Evolutionary conservation across 2,797 vertebrate genomes (phyloP), one percentile per base, ranked within the genome.

Genomic region (Phalloptychus januarius): DNA sequence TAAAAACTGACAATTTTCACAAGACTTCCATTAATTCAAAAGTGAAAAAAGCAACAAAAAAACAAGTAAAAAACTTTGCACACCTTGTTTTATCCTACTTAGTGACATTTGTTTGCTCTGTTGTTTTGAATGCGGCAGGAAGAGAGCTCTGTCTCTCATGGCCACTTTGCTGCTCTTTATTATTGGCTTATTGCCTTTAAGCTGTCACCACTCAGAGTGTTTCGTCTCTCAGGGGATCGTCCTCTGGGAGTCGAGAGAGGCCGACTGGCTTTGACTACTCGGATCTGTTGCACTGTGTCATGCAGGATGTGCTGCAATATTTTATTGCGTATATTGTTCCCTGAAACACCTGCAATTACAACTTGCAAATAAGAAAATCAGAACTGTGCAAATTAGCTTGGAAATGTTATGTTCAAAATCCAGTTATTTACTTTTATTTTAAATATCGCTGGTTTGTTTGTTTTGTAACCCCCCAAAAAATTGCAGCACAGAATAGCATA

Each of bases 151-250:
- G 67, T 93, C 92, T 93, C 93, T 85, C 85, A 90, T 87, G 89
- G 92, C 93, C 93, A 92, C 88, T 94, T 94, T 93, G 88, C 92
- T 82, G 88, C 79, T 93, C 91, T 94, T 94, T 93, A 93, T 94
- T 94, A 94, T 94, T 91, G 93, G 92, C 92, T 93, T 94, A 93
- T 93, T 95, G 93, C 94, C 93, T 94, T 90, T 91, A 87, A 93
- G 89, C 93, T 94, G 92, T 95, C 93, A 94, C 93, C 91, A 92
- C 92, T 94, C 87, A 87, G 83, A 93, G 90, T 90, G 73, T 87
- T 88, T 84, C 84, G 76, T 67, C 91, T 93, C 92, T 92, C 92
- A 74, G 79, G 94, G 93, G 94, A 93, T 83, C 71, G 85, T 92
- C 92, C 90, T 91, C 61, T 81, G 92, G 93, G 92, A 93, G 87